A percentile compares a stretch with the other conserved stretches of the same genome.
Conservation (phyloP, 2,113 vertebrate genomes). For the Rhinopomastus cyanomelas region DNA sequence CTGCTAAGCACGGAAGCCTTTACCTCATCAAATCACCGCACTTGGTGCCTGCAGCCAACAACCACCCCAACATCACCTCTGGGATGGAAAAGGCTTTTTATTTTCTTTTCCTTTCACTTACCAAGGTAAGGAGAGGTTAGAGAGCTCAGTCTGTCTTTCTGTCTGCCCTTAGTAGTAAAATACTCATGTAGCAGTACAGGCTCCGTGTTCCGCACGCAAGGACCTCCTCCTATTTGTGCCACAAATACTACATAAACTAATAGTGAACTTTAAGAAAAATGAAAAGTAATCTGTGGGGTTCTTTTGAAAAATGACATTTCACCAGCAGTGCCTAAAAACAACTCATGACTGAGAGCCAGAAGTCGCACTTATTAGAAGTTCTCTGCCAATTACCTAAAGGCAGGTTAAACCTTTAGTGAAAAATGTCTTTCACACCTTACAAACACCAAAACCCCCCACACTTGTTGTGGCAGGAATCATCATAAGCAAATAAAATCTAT, state of each 20-base stretch:
- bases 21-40: conserved; percentile 34
- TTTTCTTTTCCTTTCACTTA: neutral
- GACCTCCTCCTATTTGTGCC: conserved; percentile 63
- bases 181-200: neutral
- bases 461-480: neutral
- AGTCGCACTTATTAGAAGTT: conserved; percentile 54
- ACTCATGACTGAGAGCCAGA: conserved; percentile 57
- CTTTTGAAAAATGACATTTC: conserved; percentile 66
- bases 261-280: conserved; percentile 65
- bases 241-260: conserved; percentile 69
- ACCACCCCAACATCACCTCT: conserved; percentile 10
- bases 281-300: conserved; percentile 60
- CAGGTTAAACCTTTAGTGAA: conserved; percentile 28
- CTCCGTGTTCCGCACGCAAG: conserved; percentile 27
- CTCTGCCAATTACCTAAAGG: conserved; percentile 50
- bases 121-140: conserved; percentile 39
- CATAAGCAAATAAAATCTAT: neutral
- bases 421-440: conserved; percentile 24
- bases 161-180: conserved; percentile 23
- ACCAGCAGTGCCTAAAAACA: conserved; percentile 51
- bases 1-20: conserved; percentile 11
- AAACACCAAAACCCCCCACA: neutral
- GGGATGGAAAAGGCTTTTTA: neutral
- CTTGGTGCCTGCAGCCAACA: conserved; percentile 43
- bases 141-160: neutral